Evolutionary conservation across 2,797 vertebrate species (phyloP).

Genomic region (Notamacropus eugenii): DNA sequence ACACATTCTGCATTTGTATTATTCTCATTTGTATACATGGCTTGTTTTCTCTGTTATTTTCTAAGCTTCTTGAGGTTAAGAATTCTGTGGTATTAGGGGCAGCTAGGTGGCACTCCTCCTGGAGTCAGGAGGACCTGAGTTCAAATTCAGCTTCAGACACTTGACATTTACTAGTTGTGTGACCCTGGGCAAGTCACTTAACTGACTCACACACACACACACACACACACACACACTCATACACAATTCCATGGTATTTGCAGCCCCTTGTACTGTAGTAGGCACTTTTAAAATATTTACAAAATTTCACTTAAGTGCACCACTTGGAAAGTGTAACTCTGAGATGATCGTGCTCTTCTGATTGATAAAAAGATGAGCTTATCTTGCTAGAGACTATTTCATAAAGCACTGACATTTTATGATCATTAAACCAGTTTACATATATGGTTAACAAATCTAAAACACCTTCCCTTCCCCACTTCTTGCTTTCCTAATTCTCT

Average conservation of each 20-base stretch:
- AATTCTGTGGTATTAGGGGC: background rate
- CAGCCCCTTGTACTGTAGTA: constrained; percentile 63
- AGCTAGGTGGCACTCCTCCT: too few relatives aligned
- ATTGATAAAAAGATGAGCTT: constrained; percentile 3
- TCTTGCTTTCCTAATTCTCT: constrained; percentile 55
- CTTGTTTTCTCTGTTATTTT: too few relatives aligned
- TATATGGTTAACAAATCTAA: constrained; percentile 70
- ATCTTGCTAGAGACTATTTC: constrained; percentile 52
- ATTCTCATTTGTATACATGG: too few relatives aligned
- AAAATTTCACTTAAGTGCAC: too few relatives aligned
- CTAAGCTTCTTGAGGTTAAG: constrained; percentile 46
- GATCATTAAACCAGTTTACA: constrained; percentile 6
- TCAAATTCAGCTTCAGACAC: too few relatives aligned
- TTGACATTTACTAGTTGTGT: too few relatives aligned
- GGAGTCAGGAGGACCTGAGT: too few relatives aligned
- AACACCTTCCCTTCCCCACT: constrained; percentile 46
- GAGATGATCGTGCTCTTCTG: background rate
- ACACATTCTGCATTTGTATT: too few relatives aligned
- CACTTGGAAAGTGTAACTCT: too few relatives aligned
- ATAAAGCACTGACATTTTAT: constrained; percentile 60
- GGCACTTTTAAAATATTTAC: constrained; percentile 3
- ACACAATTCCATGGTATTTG: constrained; percentile 60
- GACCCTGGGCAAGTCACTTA: too few relatives aligned
- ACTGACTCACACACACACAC: too few relatives aligned
- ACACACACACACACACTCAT: too few relatives aligned